These are phyloP conservation scores for Grallaria varia DNA, from an alignment of 2,113 vertebrate species.

Conservation along the genomic window DNA sequence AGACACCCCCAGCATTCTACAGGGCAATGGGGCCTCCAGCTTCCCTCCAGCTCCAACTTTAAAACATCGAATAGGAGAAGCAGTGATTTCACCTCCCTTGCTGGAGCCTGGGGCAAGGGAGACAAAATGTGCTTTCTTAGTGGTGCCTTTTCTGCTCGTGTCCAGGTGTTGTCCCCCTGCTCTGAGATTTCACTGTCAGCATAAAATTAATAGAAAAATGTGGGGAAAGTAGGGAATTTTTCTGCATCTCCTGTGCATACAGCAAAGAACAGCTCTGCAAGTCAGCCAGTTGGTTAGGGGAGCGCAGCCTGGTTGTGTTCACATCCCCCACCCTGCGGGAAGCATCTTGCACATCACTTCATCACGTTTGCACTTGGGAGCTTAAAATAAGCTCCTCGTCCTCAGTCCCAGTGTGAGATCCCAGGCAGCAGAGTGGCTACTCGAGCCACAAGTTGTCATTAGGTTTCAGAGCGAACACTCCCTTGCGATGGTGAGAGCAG, in stretches of 20 bases:
- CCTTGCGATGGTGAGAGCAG: accelerated
- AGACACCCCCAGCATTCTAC: neutral
- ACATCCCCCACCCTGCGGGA: neutral
- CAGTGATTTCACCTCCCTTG: neutral
- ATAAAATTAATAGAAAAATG: neutral
- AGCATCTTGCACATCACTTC: neutral
- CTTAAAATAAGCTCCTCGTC: neutral
- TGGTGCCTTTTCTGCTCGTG: neutral
- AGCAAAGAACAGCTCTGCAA: neutral
- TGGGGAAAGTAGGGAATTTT: neutral
- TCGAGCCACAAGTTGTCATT: neutral
- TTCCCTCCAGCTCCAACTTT: neutral
- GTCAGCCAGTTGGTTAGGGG: neutral
- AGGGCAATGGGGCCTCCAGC: accelerated
- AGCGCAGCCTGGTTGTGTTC: accelerated
- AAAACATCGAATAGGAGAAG: accelerated
- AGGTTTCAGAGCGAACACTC: neutral
- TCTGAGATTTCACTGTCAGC: neutral
- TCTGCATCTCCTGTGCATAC: neutral
- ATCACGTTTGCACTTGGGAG: neutral
- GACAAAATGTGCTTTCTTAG: neutral
- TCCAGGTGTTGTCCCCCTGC: neutral
- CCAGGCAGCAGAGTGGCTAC: neutral
- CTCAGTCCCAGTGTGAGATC: neutral
- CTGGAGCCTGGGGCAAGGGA: neutral